Evolutionary conservation across 2,888 invertebrate genomes (phyloP).

Genomic region (Dolomedes plantarius): DNA sequence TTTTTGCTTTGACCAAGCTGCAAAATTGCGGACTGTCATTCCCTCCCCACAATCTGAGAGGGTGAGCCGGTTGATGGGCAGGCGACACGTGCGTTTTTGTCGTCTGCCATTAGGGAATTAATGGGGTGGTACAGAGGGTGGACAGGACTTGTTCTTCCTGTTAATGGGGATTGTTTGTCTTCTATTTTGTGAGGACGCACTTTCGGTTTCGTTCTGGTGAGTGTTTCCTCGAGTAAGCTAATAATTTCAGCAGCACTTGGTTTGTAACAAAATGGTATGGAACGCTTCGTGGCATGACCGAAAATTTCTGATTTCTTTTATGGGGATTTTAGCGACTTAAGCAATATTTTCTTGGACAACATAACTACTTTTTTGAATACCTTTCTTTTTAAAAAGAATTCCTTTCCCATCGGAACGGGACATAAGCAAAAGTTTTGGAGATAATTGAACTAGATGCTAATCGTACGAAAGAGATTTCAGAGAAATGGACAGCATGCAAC

Average conservation of each 20-base stretch:
- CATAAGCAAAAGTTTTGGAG: no score
- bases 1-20: not conserved
- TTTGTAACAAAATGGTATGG: not conserved
- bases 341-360: no score
- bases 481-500: no score
- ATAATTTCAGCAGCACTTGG: not conserved
- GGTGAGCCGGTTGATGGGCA: conserved; percentile 56
- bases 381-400: no score
- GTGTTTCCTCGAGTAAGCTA: not conserved
- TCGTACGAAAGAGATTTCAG: no score
- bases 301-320: no score
- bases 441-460: no score
- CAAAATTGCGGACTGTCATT: not conserved
- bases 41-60: not conserved
- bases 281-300: no score
- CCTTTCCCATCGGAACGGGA: no score
- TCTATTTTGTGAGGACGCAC: not conserved
- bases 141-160: conserved; percentile 53
- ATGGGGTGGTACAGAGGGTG: conserved; percentile 62
- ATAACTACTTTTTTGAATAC: no score
- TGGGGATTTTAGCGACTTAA: no score
- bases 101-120: conserved; percentile 71
- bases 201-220: not conserved
- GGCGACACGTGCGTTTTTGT: conserved; percentile 71
- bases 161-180: conserved; percentile 65